Evolutionary conservation across 1,140 invertebrate species (phyloP).

Genomic region (Geopemphigus sp.): DNA sequence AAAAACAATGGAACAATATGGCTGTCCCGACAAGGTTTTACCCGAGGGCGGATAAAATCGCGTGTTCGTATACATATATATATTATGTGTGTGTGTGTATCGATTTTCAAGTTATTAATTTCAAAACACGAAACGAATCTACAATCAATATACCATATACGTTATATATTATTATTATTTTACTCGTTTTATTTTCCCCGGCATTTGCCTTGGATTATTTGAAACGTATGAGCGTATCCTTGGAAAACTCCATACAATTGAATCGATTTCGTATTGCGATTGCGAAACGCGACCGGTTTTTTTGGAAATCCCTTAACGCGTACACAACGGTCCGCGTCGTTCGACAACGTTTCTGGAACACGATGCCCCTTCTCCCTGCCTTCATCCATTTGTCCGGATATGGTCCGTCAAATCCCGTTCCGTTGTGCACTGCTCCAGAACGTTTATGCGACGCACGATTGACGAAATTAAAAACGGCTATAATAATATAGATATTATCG

Average conservation of each 20-base stretch:
- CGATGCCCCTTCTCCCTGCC: no score
- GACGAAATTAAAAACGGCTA: no score
- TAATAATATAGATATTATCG: no score
- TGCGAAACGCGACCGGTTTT: neutral
- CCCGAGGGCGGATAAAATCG: neutral
- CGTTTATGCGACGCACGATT: no score
- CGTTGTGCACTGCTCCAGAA: no score
- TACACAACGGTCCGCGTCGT: neutral
- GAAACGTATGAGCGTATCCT: neutral
- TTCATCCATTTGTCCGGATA: no score
- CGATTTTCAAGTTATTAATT: neutral
- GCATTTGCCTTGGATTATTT: constrained; percentile 1
- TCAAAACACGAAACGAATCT: constrained; percentile 6
- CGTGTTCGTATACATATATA: no score
- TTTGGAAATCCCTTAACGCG: neutral
- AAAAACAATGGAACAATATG: neutral
- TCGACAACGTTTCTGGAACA: no score
- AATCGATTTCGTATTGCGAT: neutral
- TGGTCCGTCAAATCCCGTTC: no score
- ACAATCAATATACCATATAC: neutral
- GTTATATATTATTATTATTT: no score
- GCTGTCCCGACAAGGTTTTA: neutral
- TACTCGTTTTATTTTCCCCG: neutral
- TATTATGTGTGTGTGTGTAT: neutral
- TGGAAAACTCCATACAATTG: neutral